Evolutionary conservation across 2,113 vertebrate species (phyloP).

Genomic region (Pelmatolapia mariae): DNA sequence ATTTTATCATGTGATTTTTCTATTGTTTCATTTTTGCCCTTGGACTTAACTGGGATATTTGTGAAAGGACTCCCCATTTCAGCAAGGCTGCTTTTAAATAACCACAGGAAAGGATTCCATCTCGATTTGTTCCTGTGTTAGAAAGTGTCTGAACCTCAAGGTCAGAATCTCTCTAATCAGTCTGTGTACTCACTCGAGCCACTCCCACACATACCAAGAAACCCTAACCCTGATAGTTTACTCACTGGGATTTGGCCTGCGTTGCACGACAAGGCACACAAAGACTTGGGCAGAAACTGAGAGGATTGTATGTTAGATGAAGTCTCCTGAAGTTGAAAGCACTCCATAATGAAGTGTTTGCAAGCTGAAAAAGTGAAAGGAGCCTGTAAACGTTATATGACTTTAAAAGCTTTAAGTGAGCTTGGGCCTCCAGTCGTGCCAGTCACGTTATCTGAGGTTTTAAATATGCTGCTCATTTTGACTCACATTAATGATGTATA

Average conservation of each 20-base stretch:
- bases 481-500: background rate
- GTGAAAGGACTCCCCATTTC: background rate
- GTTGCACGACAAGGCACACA: slow-evolving; percentile 16
- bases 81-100: background rate
- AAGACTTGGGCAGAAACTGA: background rate
- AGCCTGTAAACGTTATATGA: background rate
- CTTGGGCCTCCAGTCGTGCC: background rate
- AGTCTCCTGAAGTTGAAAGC: background rate
- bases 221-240: slow-evolving; percentile 7
- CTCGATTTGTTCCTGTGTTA: slow-evolving; percentile 17
- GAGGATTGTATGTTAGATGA: background rate
- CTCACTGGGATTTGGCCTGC: slow-evolving; percentile 9
- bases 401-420: background rate
- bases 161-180: slow-evolving; percentile 52
- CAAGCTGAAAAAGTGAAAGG: background rate
- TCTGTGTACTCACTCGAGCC: slow-evolving; percentile 12
- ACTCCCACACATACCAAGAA: slow-evolving; percentile 57
- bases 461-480: background rate
- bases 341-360: background rate
- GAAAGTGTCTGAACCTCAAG: slow-evolving; percentile 45
- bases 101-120: background rate
- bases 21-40: background rate
- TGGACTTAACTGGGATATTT: background rate
- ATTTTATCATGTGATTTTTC: background rate
- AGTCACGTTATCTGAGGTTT: background rate